Evolutionary conservation across 2,888 invertebrate genomes (phyloP).

Genomic region (Lissonota sp.): DNA sequence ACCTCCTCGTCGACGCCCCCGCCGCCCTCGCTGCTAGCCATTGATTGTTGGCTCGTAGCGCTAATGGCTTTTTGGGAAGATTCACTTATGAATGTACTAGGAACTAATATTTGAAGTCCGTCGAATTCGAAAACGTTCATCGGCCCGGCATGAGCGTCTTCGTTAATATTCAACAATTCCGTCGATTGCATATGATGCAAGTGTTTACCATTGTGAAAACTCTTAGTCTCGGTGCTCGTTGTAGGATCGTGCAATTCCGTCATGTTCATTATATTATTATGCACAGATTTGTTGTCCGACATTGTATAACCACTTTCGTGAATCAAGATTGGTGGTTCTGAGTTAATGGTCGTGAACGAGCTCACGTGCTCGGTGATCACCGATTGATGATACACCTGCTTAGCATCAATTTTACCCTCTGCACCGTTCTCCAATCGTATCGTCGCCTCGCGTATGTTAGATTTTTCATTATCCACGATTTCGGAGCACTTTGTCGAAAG

Average conservation of each 20-base stretch:
- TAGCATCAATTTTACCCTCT: conserved; percentile 67
- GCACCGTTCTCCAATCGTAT: neutral
- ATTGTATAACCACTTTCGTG: conserved; percentile 71
- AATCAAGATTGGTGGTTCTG: conserved; percentile 69
- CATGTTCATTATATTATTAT: conserved; percentile 72
- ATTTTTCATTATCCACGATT: conserved; percentile 67
- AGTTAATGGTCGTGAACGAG: conserved; percentile 74
- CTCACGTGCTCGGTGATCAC: conserved; percentile 76
- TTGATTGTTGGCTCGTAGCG: conserved; percentile 82
- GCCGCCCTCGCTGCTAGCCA: conserved; percentile 81
- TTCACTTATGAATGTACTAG: conserved; percentile 82
- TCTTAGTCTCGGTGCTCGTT: conserved; percentile 77
- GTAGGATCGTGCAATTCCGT: conserved; percentile 77
- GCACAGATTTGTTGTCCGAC: conserved; percentile 62
- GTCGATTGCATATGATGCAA: conserved; percentile 78
- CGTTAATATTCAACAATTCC: conserved; percentile 81
- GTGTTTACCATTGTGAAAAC: conserved; percentile 75
- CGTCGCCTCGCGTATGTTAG: conserved; percentile 17
- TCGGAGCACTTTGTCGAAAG: conserved; percentile 75
- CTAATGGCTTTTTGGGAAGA: conserved; percentile 83
- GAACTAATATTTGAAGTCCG: conserved; percentile 83
- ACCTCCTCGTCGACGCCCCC: conserved; percentile 81
- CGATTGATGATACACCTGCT: conserved; percentile 73
- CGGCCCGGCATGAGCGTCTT: conserved; percentile 82
- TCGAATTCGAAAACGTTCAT: conserved; percentile 85